Conservation (phyloP, 1,140 invertebrate genomes). For the Carcinoscorpius rotundicauda region DNA sequence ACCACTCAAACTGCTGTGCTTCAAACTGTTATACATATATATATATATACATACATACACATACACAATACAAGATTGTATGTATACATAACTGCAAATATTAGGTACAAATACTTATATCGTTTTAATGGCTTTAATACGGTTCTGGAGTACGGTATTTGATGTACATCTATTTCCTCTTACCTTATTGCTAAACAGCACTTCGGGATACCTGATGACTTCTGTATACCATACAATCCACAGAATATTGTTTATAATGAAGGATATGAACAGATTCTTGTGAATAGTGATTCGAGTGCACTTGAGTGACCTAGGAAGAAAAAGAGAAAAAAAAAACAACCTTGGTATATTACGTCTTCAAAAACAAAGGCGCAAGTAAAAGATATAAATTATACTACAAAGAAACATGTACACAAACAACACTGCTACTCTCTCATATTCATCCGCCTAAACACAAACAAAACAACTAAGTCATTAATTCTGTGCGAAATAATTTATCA, state of each 20-base stretch:
- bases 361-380: not conserved
- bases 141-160: too few species aligned
- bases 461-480: not conserved
- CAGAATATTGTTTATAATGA: conserved; percentile 60
- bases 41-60: too few species aligned
- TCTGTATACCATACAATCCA: conserved; percentile 48
- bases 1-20: too few species aligned
- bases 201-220: conserved; percentile 35
- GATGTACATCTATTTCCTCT: conserved; percentile 18
- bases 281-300: conserved; percentile 83
- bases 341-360: not conserved
- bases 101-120: too few species aligned
- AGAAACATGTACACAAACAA: not conserved
- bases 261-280: conserved; percentile 85
- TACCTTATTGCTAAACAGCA: conserved; percentile 43
- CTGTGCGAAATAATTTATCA: not conserved
- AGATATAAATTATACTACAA: not conserved
- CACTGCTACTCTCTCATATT: not conserved
- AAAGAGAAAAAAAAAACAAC: conserved; percentile 1
- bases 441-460: not conserved
- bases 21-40: too few species aligned
- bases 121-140: too few species aligned
- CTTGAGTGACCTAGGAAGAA: conserved; percentile 40
- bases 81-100: too few species aligned
- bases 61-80: too few species aligned